Evolutionary conservation across 1,140 invertebrate species (phyloP).

Genomic region (Aphis gossypii): DNA sequence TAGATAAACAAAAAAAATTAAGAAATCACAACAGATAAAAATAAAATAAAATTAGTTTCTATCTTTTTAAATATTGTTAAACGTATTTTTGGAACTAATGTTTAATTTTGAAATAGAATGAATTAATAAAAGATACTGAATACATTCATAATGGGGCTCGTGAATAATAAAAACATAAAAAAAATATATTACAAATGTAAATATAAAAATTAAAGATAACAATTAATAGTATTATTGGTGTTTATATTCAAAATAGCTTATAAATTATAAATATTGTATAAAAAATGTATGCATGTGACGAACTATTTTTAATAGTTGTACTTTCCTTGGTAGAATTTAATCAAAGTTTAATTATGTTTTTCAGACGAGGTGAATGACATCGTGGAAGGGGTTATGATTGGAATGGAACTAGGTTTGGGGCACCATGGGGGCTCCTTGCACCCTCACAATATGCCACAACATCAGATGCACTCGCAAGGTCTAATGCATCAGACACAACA

Average conservation of each 20-base stretch:
- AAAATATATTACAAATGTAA: not conserved
- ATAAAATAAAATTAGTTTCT: not conserved
- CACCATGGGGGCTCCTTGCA: constrained; percentile 52
- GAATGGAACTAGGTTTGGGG: constrained; percentile 53
- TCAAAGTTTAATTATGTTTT: not conserved
- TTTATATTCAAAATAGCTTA: not conserved
- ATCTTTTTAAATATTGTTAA: not conserved
- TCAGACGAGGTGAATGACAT: constrained; percentile 52
- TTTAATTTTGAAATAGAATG: not conserved
- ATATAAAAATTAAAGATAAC: not conserved
- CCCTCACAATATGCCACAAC: constrained; percentile 57
- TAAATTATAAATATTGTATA: not conserved
- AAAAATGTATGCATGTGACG: not conserved
- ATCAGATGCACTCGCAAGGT: constrained; percentile 51
- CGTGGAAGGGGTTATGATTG: constrained; percentile 49
- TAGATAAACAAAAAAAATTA: not conserved
- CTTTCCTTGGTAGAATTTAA: not conserved
- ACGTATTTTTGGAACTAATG: not conserved
- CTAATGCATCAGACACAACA: constrained; percentile 53
- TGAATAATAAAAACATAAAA: too few species aligned
- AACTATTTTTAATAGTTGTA: not conserved
- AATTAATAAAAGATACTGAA: not conserved
- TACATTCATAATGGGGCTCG: too few species aligned
- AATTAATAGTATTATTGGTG: not conserved
- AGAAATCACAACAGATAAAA: not conserved